Evolutionary conservation across 1,140 invertebrate species (phyloP).

Genomic region (Tetranychus urticae): DNA sequence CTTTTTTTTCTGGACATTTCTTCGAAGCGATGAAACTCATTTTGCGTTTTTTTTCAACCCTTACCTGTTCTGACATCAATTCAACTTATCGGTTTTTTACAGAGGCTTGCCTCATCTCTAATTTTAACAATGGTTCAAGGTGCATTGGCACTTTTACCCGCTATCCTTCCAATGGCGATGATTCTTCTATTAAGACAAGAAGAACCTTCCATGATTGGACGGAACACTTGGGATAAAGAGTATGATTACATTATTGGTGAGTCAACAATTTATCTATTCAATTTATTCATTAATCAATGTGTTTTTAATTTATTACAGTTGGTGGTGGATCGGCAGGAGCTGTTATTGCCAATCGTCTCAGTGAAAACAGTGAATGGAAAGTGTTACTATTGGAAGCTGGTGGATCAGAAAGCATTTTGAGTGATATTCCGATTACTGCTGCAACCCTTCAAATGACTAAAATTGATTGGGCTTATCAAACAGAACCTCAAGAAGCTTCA

Average conservation of each 20-base stretch:
- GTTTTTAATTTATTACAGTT: background rate
- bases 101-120: background rate
- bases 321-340: conserved; percentile 62
- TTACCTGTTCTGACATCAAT: no score
- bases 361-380: conserved; percentile 31
- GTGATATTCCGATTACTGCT: conserved; percentile 60
- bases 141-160: background rate
- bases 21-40: no score
- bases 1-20: no score
- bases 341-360: conserved; percentile 67
- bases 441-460: conserved; percentile 62
- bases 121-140: background rate
- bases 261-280: background rate
- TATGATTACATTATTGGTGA: background rate
- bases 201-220: background rate
- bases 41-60: no score
- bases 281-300: background rate
- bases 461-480: conserved; percentile 56
- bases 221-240: background rate
- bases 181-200: background rate
- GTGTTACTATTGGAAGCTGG: conserved; percentile 70
- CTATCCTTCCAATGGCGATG: background rate
- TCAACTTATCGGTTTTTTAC: no score
- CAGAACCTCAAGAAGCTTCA: conserved; percentile 55
- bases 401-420: conserved; percentile 66